Conservation (phyloP, 2,797 vertebrate species). For the Anisognathus igniventris region DNA sequence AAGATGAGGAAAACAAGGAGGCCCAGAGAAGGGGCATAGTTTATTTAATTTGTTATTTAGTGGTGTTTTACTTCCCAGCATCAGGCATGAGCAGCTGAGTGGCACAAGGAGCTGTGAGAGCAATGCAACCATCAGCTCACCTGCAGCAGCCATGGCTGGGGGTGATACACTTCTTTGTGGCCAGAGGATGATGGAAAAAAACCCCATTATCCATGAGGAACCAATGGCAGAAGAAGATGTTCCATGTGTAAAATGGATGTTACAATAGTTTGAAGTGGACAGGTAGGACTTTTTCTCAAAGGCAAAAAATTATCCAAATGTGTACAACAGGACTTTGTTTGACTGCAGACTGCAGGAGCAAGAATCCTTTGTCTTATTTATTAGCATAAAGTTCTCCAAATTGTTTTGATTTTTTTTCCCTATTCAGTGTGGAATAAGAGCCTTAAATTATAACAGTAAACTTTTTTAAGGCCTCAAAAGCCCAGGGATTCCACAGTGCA, state of each 20-base stretch:
- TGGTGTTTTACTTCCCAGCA: background rate
- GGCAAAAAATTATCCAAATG: background rate
- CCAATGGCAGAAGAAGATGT: background rate
- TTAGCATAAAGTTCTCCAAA: background rate
- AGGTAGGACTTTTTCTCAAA: background rate
- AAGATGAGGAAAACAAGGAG: background rate
- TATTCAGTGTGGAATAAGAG: background rate
- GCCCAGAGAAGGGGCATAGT: background rate
- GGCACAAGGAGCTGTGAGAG: background rate
- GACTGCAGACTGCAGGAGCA: background rate
- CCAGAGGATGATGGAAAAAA: background rate
- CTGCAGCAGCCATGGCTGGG: background rate
- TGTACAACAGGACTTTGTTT: background rate
- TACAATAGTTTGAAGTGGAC: background rate
- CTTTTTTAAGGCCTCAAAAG: background rate
- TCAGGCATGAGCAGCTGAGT: rapidly evolving
- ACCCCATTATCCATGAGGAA: background rate
- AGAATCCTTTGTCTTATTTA: background rate
- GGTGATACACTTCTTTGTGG: background rate
- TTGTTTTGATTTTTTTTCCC: background rate
- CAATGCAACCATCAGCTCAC: background rate
- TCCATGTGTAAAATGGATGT: background rate
- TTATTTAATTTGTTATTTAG: background rate
- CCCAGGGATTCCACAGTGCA: background rate
- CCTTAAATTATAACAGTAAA: background rate